phyloP scores from a whole-genome alignment of 2,113 vertebrate species.

The Acrocephalus arundinaceus region DNA sequence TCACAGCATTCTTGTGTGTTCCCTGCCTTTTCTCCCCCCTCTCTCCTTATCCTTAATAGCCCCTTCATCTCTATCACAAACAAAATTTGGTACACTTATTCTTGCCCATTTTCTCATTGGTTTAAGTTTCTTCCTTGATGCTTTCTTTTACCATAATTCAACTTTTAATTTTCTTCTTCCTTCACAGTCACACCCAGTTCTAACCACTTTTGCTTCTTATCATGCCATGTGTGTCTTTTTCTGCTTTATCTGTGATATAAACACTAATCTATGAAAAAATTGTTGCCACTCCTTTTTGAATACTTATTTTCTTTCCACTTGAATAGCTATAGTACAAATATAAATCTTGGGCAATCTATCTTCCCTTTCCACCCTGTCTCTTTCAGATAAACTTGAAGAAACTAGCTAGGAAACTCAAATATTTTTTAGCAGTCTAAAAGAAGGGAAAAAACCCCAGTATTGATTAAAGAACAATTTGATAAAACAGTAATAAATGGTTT shows the following conservation, averaged over 20 bases:
- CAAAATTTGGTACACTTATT: not conserved
- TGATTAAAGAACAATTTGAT: not conserved
- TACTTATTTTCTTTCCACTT: not conserved
- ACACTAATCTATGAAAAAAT: not conserved
- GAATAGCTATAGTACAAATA: not conserved
- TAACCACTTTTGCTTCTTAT: not conserved
- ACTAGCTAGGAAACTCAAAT: not conserved
- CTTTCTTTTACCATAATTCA: not conserved
- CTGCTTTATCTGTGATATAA: not conserved
- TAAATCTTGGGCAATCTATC: not conserved
- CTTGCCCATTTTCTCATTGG: not conserved
- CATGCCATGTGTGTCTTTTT: not conserved
- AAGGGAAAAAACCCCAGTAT: not conserved
- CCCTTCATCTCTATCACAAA: not conserved
- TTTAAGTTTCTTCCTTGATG: not conserved
- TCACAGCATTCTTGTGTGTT: not conserved
- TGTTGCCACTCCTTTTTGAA: not conserved
- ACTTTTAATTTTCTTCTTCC: not conserved
- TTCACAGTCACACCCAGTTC: not conserved
- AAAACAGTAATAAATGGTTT: not conserved
- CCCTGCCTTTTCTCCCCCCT: not conserved
- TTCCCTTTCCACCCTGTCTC: not conserved
- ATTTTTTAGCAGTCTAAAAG: not conserved
- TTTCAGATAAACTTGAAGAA: not conserved
- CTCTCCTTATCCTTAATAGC: not conserved